These are phyloP conservation scores for Lochmaea capreae DNA, from an alignment of 2,888 invertebrate species.

Conservation along the genomic window DNA sequence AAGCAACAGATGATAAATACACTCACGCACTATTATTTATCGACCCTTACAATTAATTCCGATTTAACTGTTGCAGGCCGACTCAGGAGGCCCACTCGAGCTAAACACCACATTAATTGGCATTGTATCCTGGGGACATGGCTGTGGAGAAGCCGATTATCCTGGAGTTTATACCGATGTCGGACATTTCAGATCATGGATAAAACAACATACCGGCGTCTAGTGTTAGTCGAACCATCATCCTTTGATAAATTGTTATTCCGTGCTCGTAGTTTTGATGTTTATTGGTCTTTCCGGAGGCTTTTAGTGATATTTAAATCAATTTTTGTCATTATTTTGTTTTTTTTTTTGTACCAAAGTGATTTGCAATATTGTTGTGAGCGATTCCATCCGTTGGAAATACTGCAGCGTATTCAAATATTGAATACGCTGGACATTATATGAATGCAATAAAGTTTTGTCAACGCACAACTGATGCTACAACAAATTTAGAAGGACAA, in stretches of 20 bases:
- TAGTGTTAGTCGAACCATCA: constrained; percentile 26
- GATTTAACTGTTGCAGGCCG: constrained; percentile 54
- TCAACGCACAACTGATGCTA: too few relatives aligned
- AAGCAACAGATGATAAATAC: background rate
- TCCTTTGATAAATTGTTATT: constrained; percentile 26
- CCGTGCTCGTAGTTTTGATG: constrained; percentile 10
- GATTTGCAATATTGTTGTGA: too few relatives aligned
- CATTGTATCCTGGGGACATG: constrained; percentile 44
- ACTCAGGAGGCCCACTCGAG: constrained; percentile 47
- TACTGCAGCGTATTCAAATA: too few relatives aligned
- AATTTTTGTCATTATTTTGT: background rate
- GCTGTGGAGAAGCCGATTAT: constrained; percentile 46
- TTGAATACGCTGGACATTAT: too few relatives aligned
- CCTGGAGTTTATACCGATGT: constrained; percentile 50
- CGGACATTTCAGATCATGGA: constrained; percentile 40
- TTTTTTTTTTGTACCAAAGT: too few relatives aligned
- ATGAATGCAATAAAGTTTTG: too few relatives aligned
- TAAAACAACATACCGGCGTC: constrained; percentile 33
- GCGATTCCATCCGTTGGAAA: too few relatives aligned
- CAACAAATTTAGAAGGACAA: too few relatives aligned
- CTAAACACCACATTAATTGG: constrained; percentile 39
- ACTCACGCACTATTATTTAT: constrained; percentile 5
- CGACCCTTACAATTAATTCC: constrained; percentile 16
- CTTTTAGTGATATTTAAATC: background rate
- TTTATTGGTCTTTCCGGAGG: background rate